phyloP scores from a whole-genome alignment of 2,888 invertebrate genomes.

The Aporophyla lueneburgensis region DNA sequence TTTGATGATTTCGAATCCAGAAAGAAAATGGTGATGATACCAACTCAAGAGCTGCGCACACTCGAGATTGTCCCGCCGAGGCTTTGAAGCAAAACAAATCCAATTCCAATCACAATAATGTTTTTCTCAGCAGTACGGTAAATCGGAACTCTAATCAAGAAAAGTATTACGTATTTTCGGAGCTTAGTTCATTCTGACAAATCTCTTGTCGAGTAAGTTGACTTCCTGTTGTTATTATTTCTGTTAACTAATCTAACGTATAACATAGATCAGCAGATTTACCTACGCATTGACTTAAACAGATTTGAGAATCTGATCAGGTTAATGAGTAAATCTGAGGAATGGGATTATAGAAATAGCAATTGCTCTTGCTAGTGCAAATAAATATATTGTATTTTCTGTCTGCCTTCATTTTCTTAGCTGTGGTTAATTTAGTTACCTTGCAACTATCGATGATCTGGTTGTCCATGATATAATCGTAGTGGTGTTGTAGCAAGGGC shows the following conservation, averaged over 20 bases:
- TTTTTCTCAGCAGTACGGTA: too few relatives aligned
- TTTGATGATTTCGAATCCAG: too few relatives aligned
- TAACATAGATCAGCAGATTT: background rate
- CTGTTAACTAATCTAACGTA: too few relatives aligned
- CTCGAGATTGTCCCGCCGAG: background rate
- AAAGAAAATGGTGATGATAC: background rate
- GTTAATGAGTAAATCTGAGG: too few relatives aligned
- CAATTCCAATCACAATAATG: too few relatives aligned
- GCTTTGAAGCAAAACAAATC: background rate
- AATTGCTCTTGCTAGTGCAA: too few relatives aligned
- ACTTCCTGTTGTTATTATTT: background rate
- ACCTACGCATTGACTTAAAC: background rate
- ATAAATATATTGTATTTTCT: background rate
- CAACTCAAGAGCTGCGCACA: background rate
- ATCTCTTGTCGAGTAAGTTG: background rate
- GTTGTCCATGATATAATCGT: slow-evolving; percentile 98
- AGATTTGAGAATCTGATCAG: too few relatives aligned
- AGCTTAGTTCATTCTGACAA: background rate
- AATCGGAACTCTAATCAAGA: background rate
- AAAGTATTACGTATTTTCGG: too few relatives aligned
- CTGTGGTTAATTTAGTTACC: slow-evolving; percentile 69
- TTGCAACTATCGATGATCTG: slow-evolving; percentile 97
- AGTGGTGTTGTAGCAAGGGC: slow-evolving; percentile 97
- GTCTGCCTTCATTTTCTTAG: background rate
- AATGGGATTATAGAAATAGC: too few relatives aligned